A percentile compares a stretch with the other conserved stretches of the same genome.
phyloP scores from a whole-genome alignment of 1,140 invertebrate species.

The Stegodyphus mimosarum region DNA sequence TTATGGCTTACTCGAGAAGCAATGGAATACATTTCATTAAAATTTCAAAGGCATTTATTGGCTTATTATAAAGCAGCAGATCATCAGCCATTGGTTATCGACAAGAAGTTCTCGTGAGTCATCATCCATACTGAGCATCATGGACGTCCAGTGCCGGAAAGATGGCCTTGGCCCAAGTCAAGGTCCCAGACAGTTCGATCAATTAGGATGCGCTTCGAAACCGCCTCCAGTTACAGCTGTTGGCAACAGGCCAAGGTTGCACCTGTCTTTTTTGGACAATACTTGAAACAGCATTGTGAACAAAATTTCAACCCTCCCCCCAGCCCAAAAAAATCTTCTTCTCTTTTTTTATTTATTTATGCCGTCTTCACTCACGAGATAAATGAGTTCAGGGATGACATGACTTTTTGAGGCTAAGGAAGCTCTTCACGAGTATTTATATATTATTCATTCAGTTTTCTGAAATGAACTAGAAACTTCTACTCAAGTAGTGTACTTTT shows the following conservation, averaged over 20 bases:
- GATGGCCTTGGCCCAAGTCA: slow-evolving; percentile 35
- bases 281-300: not conserved
- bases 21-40: no score
- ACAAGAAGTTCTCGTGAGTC: not conserved
- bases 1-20: no score
- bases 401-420: slow-evolving; percentile 14
- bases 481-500: no score
- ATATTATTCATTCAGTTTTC: no score
- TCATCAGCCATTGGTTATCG: no score
- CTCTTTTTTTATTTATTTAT: not conserved
- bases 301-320: not conserved
- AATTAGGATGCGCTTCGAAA: slow-evolving; percentile 44
- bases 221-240: slow-evolving; percentile 22
- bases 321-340: not conserved
- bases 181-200: slow-evolving; percentile 41
- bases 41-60: no score
- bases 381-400: slow-evolving; percentile 30
- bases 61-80: no score
- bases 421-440: no score
- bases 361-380: no score
- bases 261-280: not conserved
- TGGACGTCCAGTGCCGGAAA: not conserved
- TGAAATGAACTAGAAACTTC: no score
- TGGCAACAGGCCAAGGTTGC: slow-evolving; percentile 34
- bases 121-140: not conserved